A percentile compares a stretch with the other conserved stretches of the same genome.
phyloP scores from a whole-genome alignment of 2,888 invertebrate species.

The Tipula unca region DNA sequence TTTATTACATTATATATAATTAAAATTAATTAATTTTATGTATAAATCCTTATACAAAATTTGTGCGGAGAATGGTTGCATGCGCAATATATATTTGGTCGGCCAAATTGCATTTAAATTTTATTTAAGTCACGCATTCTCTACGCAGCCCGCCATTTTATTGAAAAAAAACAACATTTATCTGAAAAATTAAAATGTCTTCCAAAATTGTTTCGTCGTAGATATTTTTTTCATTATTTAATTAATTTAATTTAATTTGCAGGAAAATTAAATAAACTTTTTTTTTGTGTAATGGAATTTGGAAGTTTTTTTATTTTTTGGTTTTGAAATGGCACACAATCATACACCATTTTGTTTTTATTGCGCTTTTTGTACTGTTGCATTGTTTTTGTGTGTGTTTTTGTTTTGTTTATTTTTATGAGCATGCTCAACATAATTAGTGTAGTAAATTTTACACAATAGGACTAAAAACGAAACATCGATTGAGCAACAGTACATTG shows the following conservation, averaged over 20 bases:
- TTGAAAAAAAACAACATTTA: not conserved
- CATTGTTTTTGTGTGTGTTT: not conserved
- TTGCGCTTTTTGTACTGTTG: conserved; percentile 14
- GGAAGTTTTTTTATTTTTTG: not conserved
- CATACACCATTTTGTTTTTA: not conserved
- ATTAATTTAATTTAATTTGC: not conserved
- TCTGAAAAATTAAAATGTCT: conserved; percentile 4
- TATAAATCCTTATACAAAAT: not conserved
- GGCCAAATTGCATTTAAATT: not conserved
- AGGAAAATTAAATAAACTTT: not conserved
- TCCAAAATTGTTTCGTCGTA: not conserved
- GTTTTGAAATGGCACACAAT: not conserved
- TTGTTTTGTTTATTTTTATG: not conserved
- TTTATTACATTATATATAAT: not conserved
- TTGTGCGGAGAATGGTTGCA: conserved; percentile 14
- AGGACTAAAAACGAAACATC: not conserved
- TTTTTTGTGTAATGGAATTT: not conserved
- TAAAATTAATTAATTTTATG: not conserved
- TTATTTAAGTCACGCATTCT: not conserved
- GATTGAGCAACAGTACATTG: not conserved
- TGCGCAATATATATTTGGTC: not conserved
- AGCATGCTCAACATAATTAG: not conserved
- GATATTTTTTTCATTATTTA: not conserved
- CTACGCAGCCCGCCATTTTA: not conserved
- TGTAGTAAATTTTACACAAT: not conserved